Conservation (phyloP, 2,113 vertebrate species). For the Sapayoa aenigma region DNA sequence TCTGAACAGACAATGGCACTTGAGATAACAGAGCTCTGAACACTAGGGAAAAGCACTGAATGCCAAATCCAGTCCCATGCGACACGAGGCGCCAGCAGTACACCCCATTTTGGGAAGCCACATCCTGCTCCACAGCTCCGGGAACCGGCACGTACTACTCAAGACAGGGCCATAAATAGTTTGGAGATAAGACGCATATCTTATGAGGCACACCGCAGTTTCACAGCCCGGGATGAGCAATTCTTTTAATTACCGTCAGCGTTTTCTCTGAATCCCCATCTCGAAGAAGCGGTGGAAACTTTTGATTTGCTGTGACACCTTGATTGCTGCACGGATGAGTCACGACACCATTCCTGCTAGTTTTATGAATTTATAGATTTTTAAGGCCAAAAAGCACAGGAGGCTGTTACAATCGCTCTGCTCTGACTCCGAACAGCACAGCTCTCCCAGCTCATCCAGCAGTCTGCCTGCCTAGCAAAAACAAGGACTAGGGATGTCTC, state of each 20-base stretch:
- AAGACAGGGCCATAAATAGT: background rate
- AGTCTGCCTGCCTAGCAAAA: background rate
- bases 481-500: background rate
- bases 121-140: background rate
- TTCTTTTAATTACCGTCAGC: conserved; percentile 36
- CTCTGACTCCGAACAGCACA: background rate
- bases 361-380: background rate
- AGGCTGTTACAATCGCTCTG: background rate
- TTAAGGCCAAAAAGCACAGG: background rate
- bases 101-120: fast-evolving
- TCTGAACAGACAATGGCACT: background rate
- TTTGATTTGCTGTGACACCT: conserved; percentile 60
- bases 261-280: background rate
- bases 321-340: conserved; percentile 12
- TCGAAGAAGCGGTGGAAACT: conserved; percentile 36
- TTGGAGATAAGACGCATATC: background rate
- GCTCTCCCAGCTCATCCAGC: background rate
- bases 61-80: fast-evolving
- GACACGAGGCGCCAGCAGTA: fast-evolving
- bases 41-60: background rate
- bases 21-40: background rate
- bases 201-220: background rate
- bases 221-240: conserved; percentile 22
- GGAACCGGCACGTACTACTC: background rate
- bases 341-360: background rate